phyloP scores from a whole-genome alignment of 2,113 vertebrate genomes.

The Gulo gulo region DNA sequence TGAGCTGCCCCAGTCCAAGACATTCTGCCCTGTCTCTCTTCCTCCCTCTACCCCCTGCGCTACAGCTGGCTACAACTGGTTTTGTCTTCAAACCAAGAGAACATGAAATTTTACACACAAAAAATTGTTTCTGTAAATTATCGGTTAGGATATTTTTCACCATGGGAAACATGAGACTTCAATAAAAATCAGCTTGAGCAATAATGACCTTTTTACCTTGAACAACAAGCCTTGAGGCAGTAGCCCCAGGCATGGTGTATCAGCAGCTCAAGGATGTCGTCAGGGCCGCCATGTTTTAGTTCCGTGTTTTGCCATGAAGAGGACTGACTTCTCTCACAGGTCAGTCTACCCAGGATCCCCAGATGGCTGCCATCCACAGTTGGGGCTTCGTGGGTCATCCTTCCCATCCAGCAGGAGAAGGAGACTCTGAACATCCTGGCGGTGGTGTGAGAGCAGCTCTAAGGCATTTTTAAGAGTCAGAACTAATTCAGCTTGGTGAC shows the following conservation, averaged over 20 bases:
- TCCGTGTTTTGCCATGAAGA: neutral
- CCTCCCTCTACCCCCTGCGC: too few species aligned
- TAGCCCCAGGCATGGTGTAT: neutral
- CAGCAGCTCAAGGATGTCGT: neutral
- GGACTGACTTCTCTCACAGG: neutral
- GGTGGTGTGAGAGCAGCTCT: neutral
- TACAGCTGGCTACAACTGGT: neutral
- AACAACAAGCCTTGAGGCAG: neutral
- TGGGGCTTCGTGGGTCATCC: fast-evolving
- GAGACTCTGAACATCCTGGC: neutral
- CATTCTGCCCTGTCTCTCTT: neutral
- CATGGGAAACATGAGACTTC: neutral
- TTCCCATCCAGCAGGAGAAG: neutral
- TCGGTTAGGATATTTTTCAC: neutral
- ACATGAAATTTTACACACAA: neutral
- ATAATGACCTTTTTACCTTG: neutral
- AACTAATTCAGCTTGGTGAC: neutral
- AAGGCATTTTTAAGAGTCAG: neutral
- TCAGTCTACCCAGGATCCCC: fast-evolving
- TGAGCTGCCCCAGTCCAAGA: neutral
- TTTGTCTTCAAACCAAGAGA: neutral
- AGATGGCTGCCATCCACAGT: neutral
- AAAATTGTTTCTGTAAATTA: neutral
- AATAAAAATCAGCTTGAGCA: neutral
- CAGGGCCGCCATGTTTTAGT: neutral